Evolutionary conservation across 2,113 vertebrate species (phyloP), one percentile per base, ranked within the genome.

Genomic region (Tiliqua scincoides): DNA sequence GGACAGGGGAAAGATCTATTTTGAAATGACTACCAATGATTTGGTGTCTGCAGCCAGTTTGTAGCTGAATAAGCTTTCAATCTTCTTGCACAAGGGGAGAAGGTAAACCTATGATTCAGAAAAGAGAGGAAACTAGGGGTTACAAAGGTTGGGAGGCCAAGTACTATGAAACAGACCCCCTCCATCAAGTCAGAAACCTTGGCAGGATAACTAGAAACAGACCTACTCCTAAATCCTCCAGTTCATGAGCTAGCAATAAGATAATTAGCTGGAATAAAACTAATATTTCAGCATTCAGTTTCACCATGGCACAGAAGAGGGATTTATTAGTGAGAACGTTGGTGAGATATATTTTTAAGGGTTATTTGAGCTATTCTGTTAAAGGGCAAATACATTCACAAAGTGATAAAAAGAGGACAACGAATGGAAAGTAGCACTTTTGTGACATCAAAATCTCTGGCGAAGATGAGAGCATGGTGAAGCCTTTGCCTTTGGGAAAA

Each of bases 161-260:
- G 95, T 93, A 97, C 95, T 96, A 96, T 96, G 96, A 96, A 97
- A 96, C 96, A 97, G 97, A 96, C 97, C 96, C 96, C 96, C 96
- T 97, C 97, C 97, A 91, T 97, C 97, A 97, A 96, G 96, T 89
- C 77, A 94, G 94, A 96, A 96, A 95, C 94, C 92, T 97, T 97
- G 97, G 96, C 97, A 97, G 96, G 95, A 96, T 97, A 97, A 97
- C 96, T 97, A 97, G 97, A 97, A 97, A 97, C 97, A 97, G 97
- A 97, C 96, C 96, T 96, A 94, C 93, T 30, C 93, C 93, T 96
- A 96, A 97, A 97, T 96, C 96, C 96, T 95, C 94, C 93, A 93
- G 96, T 97, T 96, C 96, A 96, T 79, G 95, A 95, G 94, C 91
- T 95, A 91, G 95, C 95, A 95, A 94, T 96, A 96, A 97, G 96